Conservation (phyloP, 2,113 vertebrate genomes). For the Delphinus delphis region DNA sequence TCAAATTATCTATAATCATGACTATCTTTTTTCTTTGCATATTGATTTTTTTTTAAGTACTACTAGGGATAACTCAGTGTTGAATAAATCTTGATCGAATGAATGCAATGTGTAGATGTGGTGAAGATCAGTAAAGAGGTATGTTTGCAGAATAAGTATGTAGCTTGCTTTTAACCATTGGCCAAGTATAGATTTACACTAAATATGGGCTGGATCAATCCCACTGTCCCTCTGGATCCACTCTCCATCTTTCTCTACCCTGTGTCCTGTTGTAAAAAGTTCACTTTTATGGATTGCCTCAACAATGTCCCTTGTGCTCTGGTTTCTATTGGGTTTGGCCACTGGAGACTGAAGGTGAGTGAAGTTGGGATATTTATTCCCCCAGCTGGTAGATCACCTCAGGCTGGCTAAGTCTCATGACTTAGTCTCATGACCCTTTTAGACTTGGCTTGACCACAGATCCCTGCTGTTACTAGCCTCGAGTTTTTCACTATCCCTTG, state of each 20-base stretch:
- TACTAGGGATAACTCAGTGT: neutral
- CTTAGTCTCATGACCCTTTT: neutral
- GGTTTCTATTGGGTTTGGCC: neutral
- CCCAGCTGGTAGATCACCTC: neutral
- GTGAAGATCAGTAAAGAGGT: neutral
- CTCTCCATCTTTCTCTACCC: neutral
- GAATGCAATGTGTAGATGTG: neutral
- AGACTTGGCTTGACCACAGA: neutral
- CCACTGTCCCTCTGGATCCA: neutral
- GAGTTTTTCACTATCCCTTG: neutral
- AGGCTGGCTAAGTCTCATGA: neutral
- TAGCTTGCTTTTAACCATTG: neutral
- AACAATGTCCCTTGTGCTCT: neutral
- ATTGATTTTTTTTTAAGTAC: conserved; percentile 8
- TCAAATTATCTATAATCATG: neutral
- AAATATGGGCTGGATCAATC: neutral
- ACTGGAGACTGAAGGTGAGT: neutral
- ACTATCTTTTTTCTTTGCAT: neutral
- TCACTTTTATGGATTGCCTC: neutral
- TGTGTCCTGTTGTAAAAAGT: neutral
- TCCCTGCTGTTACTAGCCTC: no score
- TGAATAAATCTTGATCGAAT: neutral
- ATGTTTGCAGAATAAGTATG: neutral
- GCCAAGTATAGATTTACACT: no score
- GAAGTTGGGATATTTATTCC: no score